Conservation (phyloP, 2,113 vertebrate genomes). For the Noturus placidus region DNA sequence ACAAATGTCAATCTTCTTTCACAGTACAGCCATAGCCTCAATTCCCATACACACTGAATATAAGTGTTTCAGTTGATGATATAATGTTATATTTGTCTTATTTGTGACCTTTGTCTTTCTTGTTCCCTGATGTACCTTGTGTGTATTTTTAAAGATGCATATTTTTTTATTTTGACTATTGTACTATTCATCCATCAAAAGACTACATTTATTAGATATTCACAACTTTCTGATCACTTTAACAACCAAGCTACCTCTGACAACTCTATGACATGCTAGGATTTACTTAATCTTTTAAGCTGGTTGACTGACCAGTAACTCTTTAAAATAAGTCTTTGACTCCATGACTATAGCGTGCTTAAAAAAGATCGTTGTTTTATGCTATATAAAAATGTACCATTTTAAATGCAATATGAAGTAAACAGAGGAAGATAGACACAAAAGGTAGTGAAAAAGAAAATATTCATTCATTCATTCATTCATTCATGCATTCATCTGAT, state of each 20-base stretch:
- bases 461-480: background rate
- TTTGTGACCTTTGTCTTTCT: background rate
- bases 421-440: background rate
- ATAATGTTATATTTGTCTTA: background rate
- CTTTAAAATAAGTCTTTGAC: background rate
- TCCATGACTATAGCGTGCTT: background rate
- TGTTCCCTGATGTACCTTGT: background rate
- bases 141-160: background rate
- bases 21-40: background rate
- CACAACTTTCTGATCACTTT: background rate
- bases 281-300: background rate
- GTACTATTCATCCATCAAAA: background rate
- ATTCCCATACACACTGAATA: background rate
- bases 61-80: background rate
- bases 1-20: background rate
- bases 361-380: background rate
- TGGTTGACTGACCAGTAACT: background rate
- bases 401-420: background rate
- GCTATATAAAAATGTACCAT: background rate
- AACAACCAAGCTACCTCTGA: background rate
- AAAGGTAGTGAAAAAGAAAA: background rate
- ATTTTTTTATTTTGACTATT: background rate
- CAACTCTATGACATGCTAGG: background rate
- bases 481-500: background rate
- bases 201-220: background rate